A percentile compares a stretch with the other conserved stretches of the same genome.
Evolutionary conservation across 1,140 invertebrate species (phyloP).

Genomic region (Dreissena polymorpha): DNA sequence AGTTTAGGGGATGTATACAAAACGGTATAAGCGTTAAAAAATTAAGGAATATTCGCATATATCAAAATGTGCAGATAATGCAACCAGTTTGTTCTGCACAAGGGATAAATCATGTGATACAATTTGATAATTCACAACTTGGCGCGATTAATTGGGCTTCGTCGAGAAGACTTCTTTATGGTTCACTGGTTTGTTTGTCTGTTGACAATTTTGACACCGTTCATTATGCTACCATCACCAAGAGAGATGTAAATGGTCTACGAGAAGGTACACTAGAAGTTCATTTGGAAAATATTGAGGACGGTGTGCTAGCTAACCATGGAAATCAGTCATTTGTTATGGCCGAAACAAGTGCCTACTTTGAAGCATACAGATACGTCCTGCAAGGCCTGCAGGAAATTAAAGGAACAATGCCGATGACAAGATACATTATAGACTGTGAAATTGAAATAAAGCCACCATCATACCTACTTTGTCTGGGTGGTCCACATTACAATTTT

Average conservation of each 20-base stretch:
- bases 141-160: slow-evolving; percentile 73
- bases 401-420: slow-evolving; percentile 72
- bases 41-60: slow-evolving; percentile 61
- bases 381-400: slow-evolving; percentile 78
- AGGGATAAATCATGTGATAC: slow-evolving; percentile 66
- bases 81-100: slow-evolving; percentile 64
- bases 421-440: slow-evolving; percentile 70
- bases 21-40: slow-evolving; percentile 27
- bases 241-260: slow-evolving; percentile 80
- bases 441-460: slow-evolving; percentile 61
- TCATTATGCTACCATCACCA: slow-evolving; percentile 85
- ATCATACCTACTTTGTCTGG: slow-evolving; percentile 56
- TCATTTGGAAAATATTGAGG: slow-evolving; percentile 75
- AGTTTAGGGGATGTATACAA: slow-evolving; percentile 56
- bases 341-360: too few relatives aligned
- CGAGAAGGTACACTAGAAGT: slow-evolving; percentile 67
- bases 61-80: slow-evolving; percentile 68
- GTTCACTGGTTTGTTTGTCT: slow-evolving; percentile 87
- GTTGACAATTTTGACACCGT: slow-evolving; percentile 85
- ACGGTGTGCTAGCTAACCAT: not conserved
- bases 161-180: slow-evolving; percentile 85
- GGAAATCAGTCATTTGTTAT: slow-evolving; percentile 25
- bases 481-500: slow-evolving; percentile 43
- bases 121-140: slow-evolving; percentile 70
- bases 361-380: slow-evolving; percentile 81